These are phyloP conservation scores for Polyploca ridens DNA, from an alignment of 2,888 invertebrate genomes.

Conservation along the genomic window DNA sequence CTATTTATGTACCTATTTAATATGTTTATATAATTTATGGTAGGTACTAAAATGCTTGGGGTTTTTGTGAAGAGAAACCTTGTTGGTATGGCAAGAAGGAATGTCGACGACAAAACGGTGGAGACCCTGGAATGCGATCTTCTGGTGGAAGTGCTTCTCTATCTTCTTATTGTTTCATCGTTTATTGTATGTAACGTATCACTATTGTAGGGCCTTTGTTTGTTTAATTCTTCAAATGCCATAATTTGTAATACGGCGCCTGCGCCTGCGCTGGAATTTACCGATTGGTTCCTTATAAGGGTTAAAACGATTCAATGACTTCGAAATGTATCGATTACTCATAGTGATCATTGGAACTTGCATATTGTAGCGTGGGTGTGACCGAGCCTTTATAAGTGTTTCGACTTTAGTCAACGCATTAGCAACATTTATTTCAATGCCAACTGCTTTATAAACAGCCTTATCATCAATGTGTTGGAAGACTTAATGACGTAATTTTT, in stretches of 20 bases:
- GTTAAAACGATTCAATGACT: conserved; percentile 27
- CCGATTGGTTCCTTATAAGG: conserved; percentile 31
- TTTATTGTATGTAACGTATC: too few relatives aligned
- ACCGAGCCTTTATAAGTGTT: not conserved
- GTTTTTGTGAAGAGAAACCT: not conserved
- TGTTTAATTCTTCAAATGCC: not conserved
- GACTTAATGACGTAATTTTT: not conserved
- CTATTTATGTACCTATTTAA: conserved; percentile 25
- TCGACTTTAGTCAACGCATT: not conserved
- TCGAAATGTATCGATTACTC: conserved; percentile 36
- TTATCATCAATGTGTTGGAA: not conserved
- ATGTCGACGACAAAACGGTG: too few relatives aligned
- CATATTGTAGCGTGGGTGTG: not conserved
- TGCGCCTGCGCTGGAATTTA: conserved; percentile 39
- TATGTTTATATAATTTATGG: conserved; percentile 18
- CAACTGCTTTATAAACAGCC: not conserved
- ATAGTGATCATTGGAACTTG: conserved; percentile 21
- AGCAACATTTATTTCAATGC: conserved; percentile 1
- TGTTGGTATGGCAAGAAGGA: not conserved
- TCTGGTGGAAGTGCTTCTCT: too few relatives aligned
- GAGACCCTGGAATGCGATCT: too few relatives aligned
- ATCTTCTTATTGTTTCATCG: too few relatives aligned
- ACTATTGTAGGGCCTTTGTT: not conserved
- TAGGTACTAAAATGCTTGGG: not conserved
- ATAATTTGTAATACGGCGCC: not conserved